These are phyloP conservation scores for Troglohyphantes excavatus DNA, from an alignment of 2,888 invertebrate genomes.

Conservation along the genomic window DNA sequence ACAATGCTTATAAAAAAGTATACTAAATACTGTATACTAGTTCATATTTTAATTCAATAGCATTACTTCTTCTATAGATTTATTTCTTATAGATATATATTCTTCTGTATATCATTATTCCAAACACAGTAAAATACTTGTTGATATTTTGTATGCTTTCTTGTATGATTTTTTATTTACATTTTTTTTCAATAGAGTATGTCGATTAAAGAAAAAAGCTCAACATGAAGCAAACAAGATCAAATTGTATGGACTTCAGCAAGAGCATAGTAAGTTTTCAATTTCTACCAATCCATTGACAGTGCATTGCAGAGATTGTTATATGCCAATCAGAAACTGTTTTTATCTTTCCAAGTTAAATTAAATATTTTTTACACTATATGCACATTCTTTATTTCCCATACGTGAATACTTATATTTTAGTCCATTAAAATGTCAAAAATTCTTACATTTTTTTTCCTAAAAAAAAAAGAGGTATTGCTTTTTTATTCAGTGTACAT, in stretches of 20 bases:
- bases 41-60: too few species aligned
- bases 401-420: background rate
- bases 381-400: too few species aligned
- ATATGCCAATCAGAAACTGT: background rate
- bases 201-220: constrained; percentile 98
- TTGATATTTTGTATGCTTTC: background rate
- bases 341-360: background rate
- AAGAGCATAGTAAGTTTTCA: constrained; percentile 92
- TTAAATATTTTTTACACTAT: constrained; percentile 2
- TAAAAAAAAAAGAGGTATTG: too few species aligned
- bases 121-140: too few species aligned
- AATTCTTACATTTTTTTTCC: too few species aligned
- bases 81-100: too few species aligned
- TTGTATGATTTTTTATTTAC: background rate
- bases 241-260: constrained; percentile 95
- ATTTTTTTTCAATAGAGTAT: constrained; percentile 89
- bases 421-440: too few species aligned
- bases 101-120: too few species aligned
- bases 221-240: constrained; percentile 99
- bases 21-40: too few species aligned
- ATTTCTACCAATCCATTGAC: background rate
- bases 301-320: background rate
- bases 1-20: too few species aligned
- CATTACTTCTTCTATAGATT: too few species aligned
- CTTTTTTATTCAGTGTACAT: too few species aligned